Evolutionary conservation across 2,888 invertebrate genomes (phyloP), one percentile per base, ranked within the genome.

Genomic region (Tachina grossa): DNA sequence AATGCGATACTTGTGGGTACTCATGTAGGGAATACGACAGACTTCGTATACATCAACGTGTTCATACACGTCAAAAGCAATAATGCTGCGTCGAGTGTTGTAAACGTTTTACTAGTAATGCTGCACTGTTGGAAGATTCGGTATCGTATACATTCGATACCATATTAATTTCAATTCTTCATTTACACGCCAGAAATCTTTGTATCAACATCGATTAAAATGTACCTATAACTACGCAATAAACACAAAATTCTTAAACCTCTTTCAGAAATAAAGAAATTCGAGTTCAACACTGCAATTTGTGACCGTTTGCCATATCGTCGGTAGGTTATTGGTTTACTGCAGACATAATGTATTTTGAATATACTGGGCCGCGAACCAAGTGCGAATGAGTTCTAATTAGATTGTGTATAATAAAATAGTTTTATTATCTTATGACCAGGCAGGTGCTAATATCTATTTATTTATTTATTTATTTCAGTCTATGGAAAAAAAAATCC

Each of bases 1-100:
- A 80, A 22, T 85, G 86, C 39, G 88, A 88, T 19, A 69, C 78
- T 1, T 88, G 86, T 13, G 87, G 87, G 9, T 88, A 83, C 19
- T 72, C 51, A 5, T 86, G 84, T 41, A 75, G 90, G 5, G 89
- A 88, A 68, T 88, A 89, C 69, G 90, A 89, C 74, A 90, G 89
- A 45, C 72, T 92, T n/a, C 90, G 89, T 16, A 89, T 91, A 39
- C 91, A 91, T 81, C 84, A 89, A n/a, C 89, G 91, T 5, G 89
- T 89, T 2, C 91, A 91, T 55, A 91, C 22, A 22, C 22, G 22
- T 22, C 2, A 2, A 22, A 22, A 22, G 22, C 22, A 1, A 2
- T 2, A 22, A 22, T 22, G 22, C 22, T 2, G 22, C 22, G 2
- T 2, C 22, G 22, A 22, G 22, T 22, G 2, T 45, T 79, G 77